These are phyloP conservation scores for Panthera leo DNA, from an alignment of 2,113 vertebrate genomes.

Conservation along the genomic window DNA sequence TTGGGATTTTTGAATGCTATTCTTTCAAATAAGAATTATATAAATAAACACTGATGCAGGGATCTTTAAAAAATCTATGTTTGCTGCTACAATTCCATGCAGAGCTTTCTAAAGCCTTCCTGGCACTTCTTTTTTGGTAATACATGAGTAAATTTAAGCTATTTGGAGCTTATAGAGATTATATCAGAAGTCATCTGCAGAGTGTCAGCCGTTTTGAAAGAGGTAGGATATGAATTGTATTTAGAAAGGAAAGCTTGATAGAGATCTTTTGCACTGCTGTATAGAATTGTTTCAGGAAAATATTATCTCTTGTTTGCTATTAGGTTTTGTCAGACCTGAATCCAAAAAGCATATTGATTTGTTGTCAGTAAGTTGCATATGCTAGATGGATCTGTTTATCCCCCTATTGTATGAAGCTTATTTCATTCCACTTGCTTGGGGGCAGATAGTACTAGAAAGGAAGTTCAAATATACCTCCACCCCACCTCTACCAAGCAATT, in stretches of 20 bases:
- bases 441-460: not conserved
- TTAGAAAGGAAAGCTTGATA: constrained; percentile 64
- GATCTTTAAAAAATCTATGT: not conserved
- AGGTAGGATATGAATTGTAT: constrained; percentile 47
- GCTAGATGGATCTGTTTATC: constrained; percentile 71
- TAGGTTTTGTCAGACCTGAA: constrained; percentile 58
- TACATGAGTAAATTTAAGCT: constrained; percentile 12
- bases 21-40: not conserved
- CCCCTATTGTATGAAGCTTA: constrained; percentile 63
- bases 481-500: not conserved
- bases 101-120: not conserved
- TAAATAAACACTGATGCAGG: constrained; percentile 18
- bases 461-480: not conserved
- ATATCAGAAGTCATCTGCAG: constrained; percentile 36
- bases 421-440: constrained; percentile 58
- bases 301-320: constrained; percentile 61
- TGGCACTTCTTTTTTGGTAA: not conserved
- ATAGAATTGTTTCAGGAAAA: constrained; percentile 69
- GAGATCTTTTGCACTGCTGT: constrained; percentile 32
- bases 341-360: constrained; percentile 74
- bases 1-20: not conserved
- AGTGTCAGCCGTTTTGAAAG: constrained; percentile 44
- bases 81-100: not conserved
- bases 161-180: constrained; percentile 29
- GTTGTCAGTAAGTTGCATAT: constrained; percentile 58